phyloP scores from a whole-genome alignment of 2,113 vertebrate species.

The Rhinichthys klamathensis region DNA sequence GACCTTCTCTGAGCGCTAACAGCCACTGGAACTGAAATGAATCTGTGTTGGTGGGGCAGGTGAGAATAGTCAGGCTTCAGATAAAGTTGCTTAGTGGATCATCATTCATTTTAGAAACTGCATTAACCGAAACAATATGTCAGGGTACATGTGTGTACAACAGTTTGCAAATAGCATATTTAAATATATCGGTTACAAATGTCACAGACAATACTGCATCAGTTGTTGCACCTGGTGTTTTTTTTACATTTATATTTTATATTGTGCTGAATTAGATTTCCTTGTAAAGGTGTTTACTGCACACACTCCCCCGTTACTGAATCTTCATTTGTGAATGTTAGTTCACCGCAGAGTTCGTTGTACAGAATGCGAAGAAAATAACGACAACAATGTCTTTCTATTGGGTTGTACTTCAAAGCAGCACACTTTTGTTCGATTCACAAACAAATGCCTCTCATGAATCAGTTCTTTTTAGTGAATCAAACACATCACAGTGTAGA shows the following conservation, averaged over 20 bases:
- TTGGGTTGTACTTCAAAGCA: no score
- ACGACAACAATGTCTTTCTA: no score
- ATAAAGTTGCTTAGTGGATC: neutral
- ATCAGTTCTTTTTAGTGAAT: no score
- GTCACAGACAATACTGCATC: neutral
- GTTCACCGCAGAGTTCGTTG: no score
- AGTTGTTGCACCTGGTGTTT: neutral
- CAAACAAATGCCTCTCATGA: no score
- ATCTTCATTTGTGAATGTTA: no score
- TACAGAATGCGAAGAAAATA: no score
- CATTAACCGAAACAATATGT: neutral
- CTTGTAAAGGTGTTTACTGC: no score
- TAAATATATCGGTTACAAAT: neutral
- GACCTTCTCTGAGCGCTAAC: slow-evolving; percentile 68
- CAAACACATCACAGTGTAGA: no score
- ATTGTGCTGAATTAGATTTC: neutral
- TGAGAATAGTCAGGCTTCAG: neutral
- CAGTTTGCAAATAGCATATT: neutral
- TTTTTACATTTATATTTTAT: neutral
- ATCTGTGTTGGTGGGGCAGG: slow-evolving; percentile 43
- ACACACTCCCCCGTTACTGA: no score
- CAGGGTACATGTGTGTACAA: neutral
- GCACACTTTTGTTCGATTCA: no score
- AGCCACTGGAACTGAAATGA: slow-evolving; percentile 60
- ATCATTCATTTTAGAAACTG: neutral